Conservation (phyloP, 2,113 vertebrate genomes). For the Varanus salvator region DNA sequence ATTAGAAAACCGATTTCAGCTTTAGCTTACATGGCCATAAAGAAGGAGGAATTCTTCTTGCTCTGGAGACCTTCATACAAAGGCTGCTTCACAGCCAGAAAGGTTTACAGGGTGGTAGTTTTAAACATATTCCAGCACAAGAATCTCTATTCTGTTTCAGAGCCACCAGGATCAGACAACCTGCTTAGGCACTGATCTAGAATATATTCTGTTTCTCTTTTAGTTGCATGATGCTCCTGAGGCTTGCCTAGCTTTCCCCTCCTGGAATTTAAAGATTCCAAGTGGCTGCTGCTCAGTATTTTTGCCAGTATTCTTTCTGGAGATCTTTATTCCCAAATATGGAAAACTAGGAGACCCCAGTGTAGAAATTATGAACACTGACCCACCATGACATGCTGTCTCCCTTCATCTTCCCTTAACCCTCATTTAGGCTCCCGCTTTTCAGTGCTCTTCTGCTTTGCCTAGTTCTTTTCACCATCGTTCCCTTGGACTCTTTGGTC, state of each 20-base stretch:
- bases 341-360: neutral
- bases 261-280: neutral
- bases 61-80: no score
- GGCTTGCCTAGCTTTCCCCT: no score
- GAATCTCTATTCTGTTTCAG: neutral
- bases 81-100: no score
- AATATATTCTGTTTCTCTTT: no score
- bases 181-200: neutral
- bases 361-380: neutral
- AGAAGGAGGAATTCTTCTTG: no score
- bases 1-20: rapidly evolving
- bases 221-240: neutral
- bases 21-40: neutral
- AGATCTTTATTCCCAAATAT: neutral
- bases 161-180: neutral
- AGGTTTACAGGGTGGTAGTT: no score
- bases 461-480: no score
- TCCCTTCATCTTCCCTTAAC: neutral
- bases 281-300: neutral
- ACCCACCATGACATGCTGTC: neutral
- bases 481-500: no score
- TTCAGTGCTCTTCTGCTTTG: neutral
- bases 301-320: neutral
- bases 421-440: neutral
- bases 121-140: neutral